Base-by-base conservation (phyloP, 2,888 invertebrate genomes). In the Dicranocentrus wangi region DNA sequence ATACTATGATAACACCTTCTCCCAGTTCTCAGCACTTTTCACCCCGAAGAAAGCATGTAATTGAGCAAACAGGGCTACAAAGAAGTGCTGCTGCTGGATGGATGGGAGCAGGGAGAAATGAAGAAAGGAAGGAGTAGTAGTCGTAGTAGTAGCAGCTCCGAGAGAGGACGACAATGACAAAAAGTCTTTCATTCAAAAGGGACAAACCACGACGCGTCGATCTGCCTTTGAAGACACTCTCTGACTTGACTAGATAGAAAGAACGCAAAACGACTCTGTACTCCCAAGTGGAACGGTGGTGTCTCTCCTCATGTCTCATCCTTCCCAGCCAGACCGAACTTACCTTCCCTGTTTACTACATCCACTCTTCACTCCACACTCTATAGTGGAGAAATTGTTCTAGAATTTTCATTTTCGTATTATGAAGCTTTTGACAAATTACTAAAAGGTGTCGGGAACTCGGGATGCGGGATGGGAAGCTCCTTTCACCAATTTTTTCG, bases 151-250 rank as follows among this genome's bases (percentile, higher is more conserved):
- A n/a, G n/a, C n/a, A n/a, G n/a, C n/a, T n/a, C n/a, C n/a, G n/a
- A 39, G 55, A 55, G 65, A 55, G 39, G 65, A 65, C 53, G 73
- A 75, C 75, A 75, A 66, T 75, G 75, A 75, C 73, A 75, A 75
- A 73, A 75, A 66, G 58, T 66, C 55, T 66, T 28, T 39, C 32
- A 65, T 73, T 73, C 58, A 75, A 75, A 75, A 55, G 23, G 66
- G 28, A 58, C 75, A 66, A 75, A 75, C 75, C 75, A 66, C 66
- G 47, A 60, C 47, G 58, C 73, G 47, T 43, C 51, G 58, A 58
- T 58, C 58, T 60, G 60, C 10, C 61, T 61, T 61, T 61, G 61
- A 61, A 61, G 28, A 32, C 58, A n/a, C n/a, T n/a, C 13, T 65
- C 27, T 73, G 73, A 65, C 73, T 75, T 32, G 28, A 60, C 27